phyloP scores from a whole-genome alignment of 1,140 invertebrate genomes.

The Plutomurus gul region DNA sequence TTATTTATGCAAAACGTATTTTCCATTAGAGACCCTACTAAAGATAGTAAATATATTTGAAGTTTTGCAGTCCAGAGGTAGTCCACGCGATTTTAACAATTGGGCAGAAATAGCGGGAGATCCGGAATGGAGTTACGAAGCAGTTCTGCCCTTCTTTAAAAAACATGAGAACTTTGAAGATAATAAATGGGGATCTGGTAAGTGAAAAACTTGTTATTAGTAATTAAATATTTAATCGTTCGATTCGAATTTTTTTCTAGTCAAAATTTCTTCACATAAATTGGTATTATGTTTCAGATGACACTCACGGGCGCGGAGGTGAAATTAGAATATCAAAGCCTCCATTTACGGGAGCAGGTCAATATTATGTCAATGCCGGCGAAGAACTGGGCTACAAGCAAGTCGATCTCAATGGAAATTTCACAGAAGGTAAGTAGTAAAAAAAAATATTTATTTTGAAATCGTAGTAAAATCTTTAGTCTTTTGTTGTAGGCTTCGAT shows the following conservation, averaged over 20 bases:
- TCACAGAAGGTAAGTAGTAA: background rate
- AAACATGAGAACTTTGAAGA: slow-evolving; percentile 71
- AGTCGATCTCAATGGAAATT: slow-evolving; percentile 63
- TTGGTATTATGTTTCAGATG: background rate
- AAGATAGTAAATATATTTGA: too few species aligned
- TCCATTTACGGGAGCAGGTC: slow-evolving; percentile 36
- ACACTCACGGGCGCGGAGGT: background rate
- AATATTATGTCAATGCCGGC: slow-evolving; percentile 56
- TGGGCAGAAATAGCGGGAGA: slow-evolving; percentile 63
- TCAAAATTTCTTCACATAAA: background rate
- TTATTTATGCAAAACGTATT: background rate
- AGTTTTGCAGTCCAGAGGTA: slow-evolving; percentile 59
- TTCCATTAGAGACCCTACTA: too few species aligned
- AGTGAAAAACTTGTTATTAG: background rate
- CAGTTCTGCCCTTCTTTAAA: slow-evolving; percentile 78
- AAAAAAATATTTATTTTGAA: background rate
- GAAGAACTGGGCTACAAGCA: slow-evolving; percentile 61
- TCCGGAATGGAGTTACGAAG: slow-evolving; percentile 64
- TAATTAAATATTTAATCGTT: background rate
- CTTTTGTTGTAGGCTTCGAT: slow-evolving; percentile 43
- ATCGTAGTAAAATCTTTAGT: background rate
- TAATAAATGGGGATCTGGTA: background rate
- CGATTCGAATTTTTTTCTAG: background rate
- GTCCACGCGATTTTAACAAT: slow-evolving; percentile 67
- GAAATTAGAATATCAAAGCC: background rate